Conservation (phyloP, 2,888 invertebrate species). For the Metopia argyrocephala region DNA sequence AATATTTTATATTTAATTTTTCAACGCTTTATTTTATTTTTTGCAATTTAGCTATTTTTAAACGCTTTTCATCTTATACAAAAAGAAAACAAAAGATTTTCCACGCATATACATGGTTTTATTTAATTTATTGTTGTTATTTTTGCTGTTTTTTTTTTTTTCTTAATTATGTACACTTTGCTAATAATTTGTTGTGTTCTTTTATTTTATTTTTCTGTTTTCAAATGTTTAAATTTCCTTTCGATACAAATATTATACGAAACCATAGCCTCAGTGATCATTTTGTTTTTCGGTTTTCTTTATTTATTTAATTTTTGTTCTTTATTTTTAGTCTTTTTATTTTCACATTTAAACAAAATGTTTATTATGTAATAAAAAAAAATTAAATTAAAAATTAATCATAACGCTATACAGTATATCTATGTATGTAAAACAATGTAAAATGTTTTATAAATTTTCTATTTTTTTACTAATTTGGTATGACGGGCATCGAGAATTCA, state of each 20-base stretch:
- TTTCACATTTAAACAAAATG: constrained; percentile 42
- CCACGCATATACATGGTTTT: constrained; percentile 53
- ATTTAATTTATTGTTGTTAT: constrained; percentile 39
- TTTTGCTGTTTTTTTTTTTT: background rate
- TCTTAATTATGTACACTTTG: constrained; percentile 4
- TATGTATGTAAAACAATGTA: constrained; percentile 1
- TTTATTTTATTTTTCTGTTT: constrained; percentile 37
- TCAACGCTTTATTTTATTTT: constrained; percentile 28
- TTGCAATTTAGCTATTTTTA: constrained; percentile 41
- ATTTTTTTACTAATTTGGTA: background rate
- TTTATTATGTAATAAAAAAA: constrained; percentile 59
- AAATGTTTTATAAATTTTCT: background rate
- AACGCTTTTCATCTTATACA: constrained; percentile 24
- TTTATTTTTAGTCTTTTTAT: constrained; percentile 13
- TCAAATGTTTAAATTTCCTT: constrained; percentile 42
- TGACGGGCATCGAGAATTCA: background rate
- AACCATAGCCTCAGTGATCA: constrained; percentile 43
- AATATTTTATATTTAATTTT: constrained; percentile 16
- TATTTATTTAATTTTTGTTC: background rate
- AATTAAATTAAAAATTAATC: constrained; percentile 13
- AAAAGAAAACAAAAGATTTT: constrained; percentile 49
- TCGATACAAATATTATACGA: constrained; percentile 41
- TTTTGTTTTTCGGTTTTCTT: constrained; percentile 16
- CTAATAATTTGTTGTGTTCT: constrained; percentile 53
- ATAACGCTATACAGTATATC: background rate